A percentile compares a stretch with the other conserved stretches of the same genome.
phyloP scores from a whole-genome alignment of 1,140 invertebrate species.

The Homarus americanus region DNA sequence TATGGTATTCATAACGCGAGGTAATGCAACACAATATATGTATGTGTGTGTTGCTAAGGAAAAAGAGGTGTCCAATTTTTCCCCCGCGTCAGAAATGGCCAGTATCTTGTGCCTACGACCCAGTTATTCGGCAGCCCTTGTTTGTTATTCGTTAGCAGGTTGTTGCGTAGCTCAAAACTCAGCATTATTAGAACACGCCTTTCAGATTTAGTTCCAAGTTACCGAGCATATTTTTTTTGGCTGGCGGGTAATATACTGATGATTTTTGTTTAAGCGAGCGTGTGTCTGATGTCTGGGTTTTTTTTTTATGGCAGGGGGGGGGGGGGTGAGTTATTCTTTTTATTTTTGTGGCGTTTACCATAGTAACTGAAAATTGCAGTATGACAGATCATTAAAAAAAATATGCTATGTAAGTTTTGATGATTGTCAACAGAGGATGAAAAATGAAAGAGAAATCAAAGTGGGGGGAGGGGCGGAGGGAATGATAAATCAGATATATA shows the following conservation, averaged over 20 bases:
- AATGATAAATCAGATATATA: no score
- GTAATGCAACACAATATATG: no score
- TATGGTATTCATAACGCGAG: no score
- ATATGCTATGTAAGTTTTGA: no score
- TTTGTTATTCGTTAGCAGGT: conserved; percentile 62
- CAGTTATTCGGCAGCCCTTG: conserved; percentile 40
- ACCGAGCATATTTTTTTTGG: conserved; percentile 8
- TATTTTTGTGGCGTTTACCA: not conserved
- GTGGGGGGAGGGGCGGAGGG: no score
- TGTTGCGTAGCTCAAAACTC: conserved; percentile 52
- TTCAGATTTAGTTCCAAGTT: conserved; percentile 55
- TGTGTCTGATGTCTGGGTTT: not conserved
- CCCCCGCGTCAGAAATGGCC: conserved; percentile 10
- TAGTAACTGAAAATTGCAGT: not conserved
- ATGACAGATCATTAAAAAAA: not conserved
- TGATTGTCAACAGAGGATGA: no score
- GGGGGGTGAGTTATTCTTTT: not conserved
- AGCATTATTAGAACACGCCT: conserved; percentile 50
- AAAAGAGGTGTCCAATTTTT: conserved; percentile 11
- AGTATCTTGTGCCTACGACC: conserved; percentile 46
- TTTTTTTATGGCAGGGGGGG: conserved; percentile 17
- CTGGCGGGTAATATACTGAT: conserved; percentile 5
- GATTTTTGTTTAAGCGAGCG: conserved; percentile 22
- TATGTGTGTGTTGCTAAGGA: not conserved
- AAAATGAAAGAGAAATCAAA: no score